Evolutionary conservation across 2,888 invertebrate genomes (phyloP).

Genomic region (Melanargia galathea): DNA sequence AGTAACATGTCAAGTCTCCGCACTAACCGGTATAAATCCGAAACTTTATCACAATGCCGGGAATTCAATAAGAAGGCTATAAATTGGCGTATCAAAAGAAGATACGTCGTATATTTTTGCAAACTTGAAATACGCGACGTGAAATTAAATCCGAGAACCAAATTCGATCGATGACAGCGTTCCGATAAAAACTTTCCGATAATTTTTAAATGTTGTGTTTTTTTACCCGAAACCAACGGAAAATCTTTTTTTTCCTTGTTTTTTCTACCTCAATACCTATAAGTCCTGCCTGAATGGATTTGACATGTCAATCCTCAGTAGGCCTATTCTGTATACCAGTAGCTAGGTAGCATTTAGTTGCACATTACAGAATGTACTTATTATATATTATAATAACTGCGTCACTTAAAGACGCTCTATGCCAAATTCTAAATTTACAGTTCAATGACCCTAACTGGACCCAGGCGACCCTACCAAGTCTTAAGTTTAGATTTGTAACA

Average conservation of each 20-base stretch:
- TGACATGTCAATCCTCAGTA: no score
- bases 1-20: neutral
- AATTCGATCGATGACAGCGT: conserved; percentile 29
- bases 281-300: no score
- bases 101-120: conserved; percentile 33
- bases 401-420: no score
- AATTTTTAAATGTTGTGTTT: conserved; percentile 15
- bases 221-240: neutral
- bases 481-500: no score
- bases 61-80: conserved; percentile 50
- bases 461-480: no score
- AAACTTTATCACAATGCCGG: conserved; percentile 45
- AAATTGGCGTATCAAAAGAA: conserved; percentile 59
- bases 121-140: conserved; percentile 31
- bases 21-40: conserved; percentile 49
- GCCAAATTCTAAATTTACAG: no score
- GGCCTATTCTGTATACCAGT: no score
- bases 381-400: no score
- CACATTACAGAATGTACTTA: no score
- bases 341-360: no score
- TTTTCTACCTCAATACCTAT: no score
- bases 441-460: no score
- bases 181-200: conserved; percentile 20
- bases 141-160: conserved; percentile 42
- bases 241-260: neutral